Evolutionary conservation across 2,888 invertebrate species (phyloP), one percentile per base, ranked within the genome.

Genomic region (Autographa gamma): DNA sequence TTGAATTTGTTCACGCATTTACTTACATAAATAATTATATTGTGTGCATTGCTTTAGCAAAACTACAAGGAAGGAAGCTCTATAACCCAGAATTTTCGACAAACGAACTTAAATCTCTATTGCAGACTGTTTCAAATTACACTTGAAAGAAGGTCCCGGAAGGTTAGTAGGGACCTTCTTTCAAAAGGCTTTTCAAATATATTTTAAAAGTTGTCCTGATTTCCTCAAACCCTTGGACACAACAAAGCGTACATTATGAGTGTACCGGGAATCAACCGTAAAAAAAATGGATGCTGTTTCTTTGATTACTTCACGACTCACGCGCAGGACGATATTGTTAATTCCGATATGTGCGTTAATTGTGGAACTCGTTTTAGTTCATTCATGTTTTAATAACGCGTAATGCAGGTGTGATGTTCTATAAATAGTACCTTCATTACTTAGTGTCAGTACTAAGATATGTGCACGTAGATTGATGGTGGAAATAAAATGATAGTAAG

Each of bases 261-360:
- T 90, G 89, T 91, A 88, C 88, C 88, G 85, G 86, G 90, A 91
- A 89, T 79, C 77, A 86, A 86, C 85, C 8, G 62, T 74, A 89
- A 88, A 91, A 76, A n/a, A 92, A 91, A 92, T 87, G 81, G 86
- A 86, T 83, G 82, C 80, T 86, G 87, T 86, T 88, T 86, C 85
- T 90, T 91, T 93, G 92, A 93, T 93, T 91, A 92, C 91, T 85
- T 89, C 86, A 86, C 90, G 88, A 87, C 88, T 89, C 85, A 86
- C 85, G 84, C 82, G 82, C 83, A 75, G 82, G 81, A 87, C 86
- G 86, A 88, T 89, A 90, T 88, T 91, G 88, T 91, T 91, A 91
- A 91, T 90, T 89, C 82, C 85, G 88, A 90, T 88, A 83, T 85
- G 82, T 85, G 83, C 76, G 78, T 87, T 86, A 89, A 86, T 89